Base-by-base conservation (phyloP, 2,888 invertebrate species). In the Willowsia nigromaculata region DNA sequence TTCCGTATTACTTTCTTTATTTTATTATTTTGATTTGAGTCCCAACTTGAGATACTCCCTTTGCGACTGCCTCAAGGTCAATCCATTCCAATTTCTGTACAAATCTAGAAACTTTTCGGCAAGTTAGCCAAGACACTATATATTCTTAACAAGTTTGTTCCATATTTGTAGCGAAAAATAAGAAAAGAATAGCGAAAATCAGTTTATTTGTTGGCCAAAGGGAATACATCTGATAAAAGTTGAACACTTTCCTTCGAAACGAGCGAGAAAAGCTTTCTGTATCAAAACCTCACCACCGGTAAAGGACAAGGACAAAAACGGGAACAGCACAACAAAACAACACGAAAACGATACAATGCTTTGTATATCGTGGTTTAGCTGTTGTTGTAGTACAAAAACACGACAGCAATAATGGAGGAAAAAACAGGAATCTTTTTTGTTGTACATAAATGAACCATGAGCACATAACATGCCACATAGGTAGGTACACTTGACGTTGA, bases 401-500 rank as follows among this genome's bases (percentile, higher is more conserved):
- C n/a, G 18, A n/a, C 9, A 33, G 11, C 65, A 43, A 40, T 43
- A 74, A 40, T 74, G 27, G 25, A 43, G 18, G 30, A 5, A 47
- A 50, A 50, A 50, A 76, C n/a, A 40, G 40, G n/a, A 30, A 30
- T 5, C 25, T 50, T 27, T 47, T 47, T 30, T 68, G 37, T 37
- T 40, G 18, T 65, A 68, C 18, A 68, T 22, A 40, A 68, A 68
- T 68, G 68, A 68, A 22, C 22, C 33, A 65, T 33, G 65, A 27
- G 37, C 5, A 22, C n/a, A 68, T 22, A 68, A 68, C 30, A 76
- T 76, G 18, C 50, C n/a, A 47, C 76, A 27, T 18, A 50, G 40
- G 40, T 40, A 76, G 50, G 27, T 6, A 5, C 76, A n/a, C 50
- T 43, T 85, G 85, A 85, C 85, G 76, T 85, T 85, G 85, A 85